Percentiles rank a stretch among this genome's conserved stretches.
Conservation (phyloP, 2,797 vertebrate genomes). For the Clarias pachynema region DNA sequence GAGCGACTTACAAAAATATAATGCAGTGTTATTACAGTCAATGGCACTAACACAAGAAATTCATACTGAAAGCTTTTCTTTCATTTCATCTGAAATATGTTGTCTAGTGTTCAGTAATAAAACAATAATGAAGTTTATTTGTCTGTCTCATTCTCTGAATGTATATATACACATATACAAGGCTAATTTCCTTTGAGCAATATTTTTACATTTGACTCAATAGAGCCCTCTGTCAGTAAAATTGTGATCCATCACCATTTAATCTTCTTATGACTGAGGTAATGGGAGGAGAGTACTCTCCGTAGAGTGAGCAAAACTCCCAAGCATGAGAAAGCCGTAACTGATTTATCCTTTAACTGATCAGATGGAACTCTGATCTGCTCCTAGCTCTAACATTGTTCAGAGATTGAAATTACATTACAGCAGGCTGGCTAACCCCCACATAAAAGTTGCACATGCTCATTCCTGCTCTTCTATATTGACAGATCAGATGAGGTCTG, state of each 20-base stretch:
- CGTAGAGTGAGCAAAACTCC: constrained; percentile 32
- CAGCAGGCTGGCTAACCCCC: constrained; percentile 31
- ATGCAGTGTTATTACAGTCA: not conserved
- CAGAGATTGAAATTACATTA: constrained; percentile 53
- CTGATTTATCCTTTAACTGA: constrained; percentile 46
- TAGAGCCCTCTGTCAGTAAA: constrained; percentile 23
- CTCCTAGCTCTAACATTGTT: constrained; percentile 51
- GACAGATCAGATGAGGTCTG: constrained; percentile 15
- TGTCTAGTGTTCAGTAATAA: not conserved
- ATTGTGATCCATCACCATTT: constrained; percentile 41
- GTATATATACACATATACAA: not conserved
- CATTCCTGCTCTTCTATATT: not conserved
- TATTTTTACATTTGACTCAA: constrained; percentile 20
- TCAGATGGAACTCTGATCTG: constrained; percentile 57
- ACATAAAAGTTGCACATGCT: constrained; percentile 2
- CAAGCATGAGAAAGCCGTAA: constrained; percentile 44
- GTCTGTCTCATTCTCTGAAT: not conserved
- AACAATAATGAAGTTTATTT: not conserved
- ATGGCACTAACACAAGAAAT: not conserved
- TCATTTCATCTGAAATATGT: not conserved
- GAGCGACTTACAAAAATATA: not conserved
- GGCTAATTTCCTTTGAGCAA: constrained; percentile 24
- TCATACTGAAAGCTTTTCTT: not conserved
- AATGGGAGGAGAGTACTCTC: constrained; percentile 43
- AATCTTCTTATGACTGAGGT: constrained; percentile 50